These are phyloP conservation scores for Hanleya hanleyi DNA, from an alignment of 2,888 invertebrate genomes.

Conservation along the genomic window DNA sequence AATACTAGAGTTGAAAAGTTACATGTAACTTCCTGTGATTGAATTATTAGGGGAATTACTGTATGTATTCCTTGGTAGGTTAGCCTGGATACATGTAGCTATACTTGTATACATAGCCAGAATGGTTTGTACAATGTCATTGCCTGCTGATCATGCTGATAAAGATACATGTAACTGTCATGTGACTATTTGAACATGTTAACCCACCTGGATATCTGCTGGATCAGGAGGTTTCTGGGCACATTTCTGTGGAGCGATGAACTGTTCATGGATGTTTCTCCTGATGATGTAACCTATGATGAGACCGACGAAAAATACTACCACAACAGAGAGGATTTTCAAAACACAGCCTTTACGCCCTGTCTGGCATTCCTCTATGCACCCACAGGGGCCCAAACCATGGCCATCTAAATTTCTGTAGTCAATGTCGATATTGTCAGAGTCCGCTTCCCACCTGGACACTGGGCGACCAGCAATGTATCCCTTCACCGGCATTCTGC, in stretches of 20 bases:
- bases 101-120: no score
- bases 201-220: background rate
- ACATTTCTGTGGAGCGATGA: slow-evolving; percentile 7
- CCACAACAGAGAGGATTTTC: slow-evolving; percentile 50
- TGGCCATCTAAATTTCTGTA: slow-evolving; percentile 53
- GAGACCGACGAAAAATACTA: slow-evolving; percentile 56
- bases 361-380: slow-evolving; percentile 44
- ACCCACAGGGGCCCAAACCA: slow-evolving; percentile 15
- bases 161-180: no score
- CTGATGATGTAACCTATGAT: slow-evolving; percentile 59
- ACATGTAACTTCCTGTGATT: no score
- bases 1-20: no score
- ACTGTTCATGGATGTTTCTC: slow-evolving; percentile 42
- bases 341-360: slow-evolving; percentile 56
- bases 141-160: no score
- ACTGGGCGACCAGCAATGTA: slow-evolving; percentile 66
- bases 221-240: no score
- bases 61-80: no score
- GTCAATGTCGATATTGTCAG: slow-evolving; percentile 67
- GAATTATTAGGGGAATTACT: no score
- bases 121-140: no score
- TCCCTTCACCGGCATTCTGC: slow-evolving; percentile 62
- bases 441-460: slow-evolving; percentile 65
- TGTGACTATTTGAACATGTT: no score
- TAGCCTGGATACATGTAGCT: no score